These are phyloP conservation scores for Heliconius erato DNA, from an alignment of 2,888 invertebrate genomes.

Conservation along the genomic window DNA sequence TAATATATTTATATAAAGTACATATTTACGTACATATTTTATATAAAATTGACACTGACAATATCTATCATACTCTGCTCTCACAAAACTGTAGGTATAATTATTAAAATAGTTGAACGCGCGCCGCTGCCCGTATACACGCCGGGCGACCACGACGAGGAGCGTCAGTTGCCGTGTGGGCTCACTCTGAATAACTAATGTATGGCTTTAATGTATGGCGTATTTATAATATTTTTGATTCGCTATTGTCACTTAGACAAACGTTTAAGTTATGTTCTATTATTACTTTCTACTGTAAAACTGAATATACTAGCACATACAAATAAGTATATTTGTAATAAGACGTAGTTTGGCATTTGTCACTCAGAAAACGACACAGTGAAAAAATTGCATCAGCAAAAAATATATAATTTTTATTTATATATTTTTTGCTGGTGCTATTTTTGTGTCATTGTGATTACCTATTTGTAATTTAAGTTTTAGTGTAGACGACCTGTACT, in stretches of 20 bases:
- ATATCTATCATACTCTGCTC: neutral
- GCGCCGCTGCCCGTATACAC: constrained; percentile 35
- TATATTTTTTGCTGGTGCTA: too few species aligned
- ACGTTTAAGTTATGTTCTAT: neutral
- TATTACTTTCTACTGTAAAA: too few species aligned
- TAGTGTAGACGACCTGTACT: too few species aligned
- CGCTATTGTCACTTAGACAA: neutral
- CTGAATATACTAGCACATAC: too few species aligned
- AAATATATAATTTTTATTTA: too few species aligned
- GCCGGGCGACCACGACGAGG: constrained; percentile 25
- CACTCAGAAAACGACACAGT: too few species aligned
- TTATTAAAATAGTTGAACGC: constrained; percentile 34
- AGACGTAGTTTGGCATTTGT: too few species aligned
- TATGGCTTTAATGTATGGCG: neutral
- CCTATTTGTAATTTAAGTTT: too few species aligned
- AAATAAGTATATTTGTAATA: too few species aligned
- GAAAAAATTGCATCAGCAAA: too few species aligned
- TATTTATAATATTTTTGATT: neutral
- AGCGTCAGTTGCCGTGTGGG: constrained; percentile 17
- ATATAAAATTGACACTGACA: neutral
- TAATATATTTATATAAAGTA: neutral
- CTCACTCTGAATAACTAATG: constrained; percentile 22
- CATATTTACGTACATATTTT: neutral
- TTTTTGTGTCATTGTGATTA: too few species aligned
- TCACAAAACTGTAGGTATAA: constrained; percentile 5